phyloP scores from a whole-genome alignment of 1,140 invertebrate genomes.

The Zaprionus africanus region DNA sequence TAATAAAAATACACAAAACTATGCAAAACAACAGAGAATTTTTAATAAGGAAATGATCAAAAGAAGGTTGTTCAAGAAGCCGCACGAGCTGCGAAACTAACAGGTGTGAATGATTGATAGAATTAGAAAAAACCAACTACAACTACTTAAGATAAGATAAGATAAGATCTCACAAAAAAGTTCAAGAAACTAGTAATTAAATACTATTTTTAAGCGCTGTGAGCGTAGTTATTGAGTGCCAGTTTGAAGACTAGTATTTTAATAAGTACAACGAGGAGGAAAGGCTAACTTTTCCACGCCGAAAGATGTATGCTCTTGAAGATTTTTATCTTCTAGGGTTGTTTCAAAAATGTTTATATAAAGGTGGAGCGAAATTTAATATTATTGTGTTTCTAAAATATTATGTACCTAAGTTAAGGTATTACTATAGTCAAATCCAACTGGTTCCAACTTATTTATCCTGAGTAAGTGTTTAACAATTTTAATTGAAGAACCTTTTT shows the following conservation, averaged over 20 bases:
- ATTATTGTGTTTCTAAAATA: no score
- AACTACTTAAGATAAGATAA: background rate
- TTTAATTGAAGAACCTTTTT: no score
- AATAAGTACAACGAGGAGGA: background rate
- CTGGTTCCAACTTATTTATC: no score
- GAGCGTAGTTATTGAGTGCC: no score
- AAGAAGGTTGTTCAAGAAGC: background rate
- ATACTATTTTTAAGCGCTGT: no score
- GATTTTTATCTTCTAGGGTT: no score
- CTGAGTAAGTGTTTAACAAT: no score
- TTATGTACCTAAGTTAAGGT: no score
- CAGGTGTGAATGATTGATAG: slow-evolving; percentile 1
- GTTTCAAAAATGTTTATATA: no score
- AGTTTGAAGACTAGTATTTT: background rate
- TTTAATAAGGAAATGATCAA: background rate
- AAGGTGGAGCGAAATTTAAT: no score
- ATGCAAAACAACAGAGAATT: background rate
- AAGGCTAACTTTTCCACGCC: no score
- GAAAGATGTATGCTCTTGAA: no score
- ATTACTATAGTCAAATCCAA: background rate
- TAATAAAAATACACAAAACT: slow-evolving; percentile 19
- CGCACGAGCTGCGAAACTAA: background rate
- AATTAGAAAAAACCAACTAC: background rate
- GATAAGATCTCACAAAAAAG: background rate
- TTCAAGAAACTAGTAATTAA: background rate